phyloP scores from a whole-genome alignment of 2,888 invertebrate species.

The Cerceris rybyensis region DNA sequence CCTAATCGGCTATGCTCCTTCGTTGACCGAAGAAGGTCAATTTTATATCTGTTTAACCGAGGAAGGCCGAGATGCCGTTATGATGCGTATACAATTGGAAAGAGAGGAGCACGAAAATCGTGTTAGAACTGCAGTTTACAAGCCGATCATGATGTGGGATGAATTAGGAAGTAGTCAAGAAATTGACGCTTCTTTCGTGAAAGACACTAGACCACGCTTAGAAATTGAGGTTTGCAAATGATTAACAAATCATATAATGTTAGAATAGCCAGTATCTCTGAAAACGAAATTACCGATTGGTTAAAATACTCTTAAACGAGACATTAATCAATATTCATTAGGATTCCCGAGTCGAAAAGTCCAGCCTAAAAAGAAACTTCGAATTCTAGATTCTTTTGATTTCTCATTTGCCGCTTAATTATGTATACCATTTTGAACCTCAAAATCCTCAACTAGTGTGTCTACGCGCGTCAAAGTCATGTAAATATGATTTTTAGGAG shows the following conservation, averaged over 20 bases:
- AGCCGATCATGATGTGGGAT: slow-evolving; percentile 84
- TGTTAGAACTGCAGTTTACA: slow-evolving; percentile 83
- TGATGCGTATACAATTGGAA: slow-evolving; percentile 71
- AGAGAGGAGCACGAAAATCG: slow-evolving; percentile 71
- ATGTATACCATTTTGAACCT: too few species aligned
- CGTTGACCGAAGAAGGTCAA: slow-evolving; percentile 86
- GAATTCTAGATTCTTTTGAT: too few species aligned
- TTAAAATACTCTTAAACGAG: too few species aligned
- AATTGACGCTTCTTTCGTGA: slow-evolving; percentile 83
- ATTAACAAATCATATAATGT: slow-evolving; percentile 50
- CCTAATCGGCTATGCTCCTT: slow-evolving; percentile 87
- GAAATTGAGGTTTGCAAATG: slow-evolving; percentile 86
- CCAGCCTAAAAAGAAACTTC: too few species aligned
- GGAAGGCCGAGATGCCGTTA: slow-evolving; percentile 83
- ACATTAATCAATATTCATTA: too few species aligned
- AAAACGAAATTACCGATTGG: too few species aligned
- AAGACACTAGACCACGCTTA: slow-evolving; percentile 84
- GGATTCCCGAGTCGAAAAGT: too few species aligned
- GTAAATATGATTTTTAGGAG: too few species aligned
- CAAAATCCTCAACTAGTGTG: too few species aligned
- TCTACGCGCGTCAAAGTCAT: too few species aligned
- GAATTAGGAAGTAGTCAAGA: slow-evolving; percentile 87
- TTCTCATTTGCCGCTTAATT: too few species aligned
- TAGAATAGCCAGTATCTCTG: too few species aligned
- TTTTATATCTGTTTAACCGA: slow-evolving; percentile 87